phyloP scores from a whole-genome alignment of 2,888 invertebrate species.

The Dasysyrphus tricinctus region DNA sequence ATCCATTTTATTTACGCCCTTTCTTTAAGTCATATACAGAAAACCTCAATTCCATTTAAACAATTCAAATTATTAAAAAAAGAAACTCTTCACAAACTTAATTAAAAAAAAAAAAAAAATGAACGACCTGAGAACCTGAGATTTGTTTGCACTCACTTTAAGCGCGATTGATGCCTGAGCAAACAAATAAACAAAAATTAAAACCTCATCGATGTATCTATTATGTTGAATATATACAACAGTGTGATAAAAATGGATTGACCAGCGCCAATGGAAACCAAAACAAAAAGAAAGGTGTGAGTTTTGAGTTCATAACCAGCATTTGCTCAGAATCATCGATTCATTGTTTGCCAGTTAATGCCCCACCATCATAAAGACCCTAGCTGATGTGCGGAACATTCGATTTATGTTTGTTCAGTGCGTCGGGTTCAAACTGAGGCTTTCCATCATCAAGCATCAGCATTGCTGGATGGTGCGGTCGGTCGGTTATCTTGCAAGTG shows the following conservation, averaged over 20 bases:
- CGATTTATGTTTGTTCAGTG: conserved; percentile 58
- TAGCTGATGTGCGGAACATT: conserved; percentile 21
- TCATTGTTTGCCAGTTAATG: conserved; percentile 58
- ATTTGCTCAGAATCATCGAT: conserved; percentile 32
- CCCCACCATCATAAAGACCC: not conserved
- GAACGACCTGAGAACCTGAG: conserved; percentile 40
- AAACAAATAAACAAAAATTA: conserved; percentile 63
- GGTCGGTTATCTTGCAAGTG: not conserved
- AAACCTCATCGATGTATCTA: conserved; percentile 70
- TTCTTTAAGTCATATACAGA: not conserved
- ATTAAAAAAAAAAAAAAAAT: conserved; percentile 32
- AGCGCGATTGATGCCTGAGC: conserved; percentile 71
- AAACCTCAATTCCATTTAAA: not conserved
- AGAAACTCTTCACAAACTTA: not conserved
- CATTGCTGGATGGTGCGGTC: not conserved
- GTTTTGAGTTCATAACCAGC: conserved; percentile 32
- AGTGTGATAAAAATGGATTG: conserved; percentile 50
- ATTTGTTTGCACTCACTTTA: conserved; percentile 69
- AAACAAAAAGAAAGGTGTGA: conserved; percentile 67
- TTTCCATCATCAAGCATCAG: conserved; percentile 65
- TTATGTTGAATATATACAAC: not conserved
- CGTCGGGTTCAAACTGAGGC: conserved; percentile 28
- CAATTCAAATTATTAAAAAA: conserved; percentile 2
- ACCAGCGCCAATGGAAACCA: conserved; percentile 55
- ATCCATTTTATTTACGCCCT: not conserved